phyloP scores from a whole-genome alignment of 2,888 invertebrate genomes.

The Drosophila nr. medialis region DNA sequence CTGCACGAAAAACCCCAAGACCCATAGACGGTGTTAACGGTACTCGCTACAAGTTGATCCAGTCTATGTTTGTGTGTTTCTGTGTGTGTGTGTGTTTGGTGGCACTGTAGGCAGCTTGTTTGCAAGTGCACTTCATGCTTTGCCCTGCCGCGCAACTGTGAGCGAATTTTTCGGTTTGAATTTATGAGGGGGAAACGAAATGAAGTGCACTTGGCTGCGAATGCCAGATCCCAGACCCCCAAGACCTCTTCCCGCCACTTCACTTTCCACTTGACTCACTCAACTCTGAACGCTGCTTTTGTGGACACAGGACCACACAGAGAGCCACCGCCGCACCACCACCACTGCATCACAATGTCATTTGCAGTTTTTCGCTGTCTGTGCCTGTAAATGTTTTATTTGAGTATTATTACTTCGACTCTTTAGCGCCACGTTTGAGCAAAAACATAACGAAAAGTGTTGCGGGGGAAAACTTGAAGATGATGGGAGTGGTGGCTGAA shows the following conservation, averaged over 20 bases:
- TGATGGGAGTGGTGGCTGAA: not conserved
- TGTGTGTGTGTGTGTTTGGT: constrained; percentile 14
- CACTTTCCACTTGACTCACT: constrained; percentile 73
- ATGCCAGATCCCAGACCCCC: constrained; percentile 2
- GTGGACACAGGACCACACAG: constrained; percentile 38
- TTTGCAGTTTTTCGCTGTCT: constrained; percentile 76
- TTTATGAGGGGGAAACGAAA: constrained; percentile 69
- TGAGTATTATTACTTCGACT: constrained; percentile 77
- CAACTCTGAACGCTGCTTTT: constrained; percentile 65
- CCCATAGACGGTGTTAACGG: constrained; percentile 28
- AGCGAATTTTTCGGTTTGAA: constrained; percentile 73
- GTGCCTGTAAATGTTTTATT: constrained; percentile 76
- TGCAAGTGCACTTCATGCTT: constrained; percentile 58
- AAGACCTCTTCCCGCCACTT: constrained; percentile 39
- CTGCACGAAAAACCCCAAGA: constrained; percentile 34
- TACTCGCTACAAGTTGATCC: constrained; percentile 30
- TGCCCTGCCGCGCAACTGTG: constrained; percentile 31
- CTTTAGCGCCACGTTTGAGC: constrained; percentile 60
- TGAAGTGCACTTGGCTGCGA: constrained; percentile 71
- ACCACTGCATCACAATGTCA: constrained; percentile 54
- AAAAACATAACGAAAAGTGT: constrained; percentile 28
- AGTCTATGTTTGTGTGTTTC: constrained; percentile 1
- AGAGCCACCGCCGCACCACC: constrained; percentile 12
- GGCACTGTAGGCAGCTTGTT: constrained; percentile 66
- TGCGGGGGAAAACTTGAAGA: not conserved